phyloP scores from a whole-genome alignment of 1,140 invertebrate species.

The Pachyrhynchus sulphureomaculatus region DNA sequence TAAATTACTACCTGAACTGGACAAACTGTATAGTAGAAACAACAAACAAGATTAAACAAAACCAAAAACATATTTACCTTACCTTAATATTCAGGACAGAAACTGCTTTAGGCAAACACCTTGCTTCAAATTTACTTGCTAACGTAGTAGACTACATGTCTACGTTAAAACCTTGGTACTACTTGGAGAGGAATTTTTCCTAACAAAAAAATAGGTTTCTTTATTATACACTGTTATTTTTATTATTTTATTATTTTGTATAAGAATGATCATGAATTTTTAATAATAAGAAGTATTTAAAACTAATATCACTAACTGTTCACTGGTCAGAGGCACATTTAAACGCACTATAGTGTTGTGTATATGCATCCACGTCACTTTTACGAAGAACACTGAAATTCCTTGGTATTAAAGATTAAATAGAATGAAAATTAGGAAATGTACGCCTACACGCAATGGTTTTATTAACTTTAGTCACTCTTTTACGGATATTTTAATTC shows the following conservation, averaged over 20 bases:
- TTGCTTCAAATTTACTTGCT: neutral
- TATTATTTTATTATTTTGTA: too few species aligned
- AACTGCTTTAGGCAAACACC: slow-evolving; percentile 4
- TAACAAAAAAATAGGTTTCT: neutral
- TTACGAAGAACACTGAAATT: slow-evolving; percentile 22
- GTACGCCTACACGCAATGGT: slow-evolving; percentile 8
- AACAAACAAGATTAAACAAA: neutral
- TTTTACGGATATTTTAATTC: slow-evolving; percentile 24
- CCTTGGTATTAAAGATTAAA: slow-evolving; percentile 1
- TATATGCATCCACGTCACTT: neutral
- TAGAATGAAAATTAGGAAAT: slow-evolving; percentile 19
- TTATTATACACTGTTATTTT: too few species aligned
- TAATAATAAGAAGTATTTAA: too few species aligned
- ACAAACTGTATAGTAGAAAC: too few species aligned
- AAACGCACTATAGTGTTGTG: neutral
- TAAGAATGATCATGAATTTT: too few species aligned
- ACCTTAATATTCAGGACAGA: slow-evolving; percentile 6
- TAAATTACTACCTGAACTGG: too few species aligned
- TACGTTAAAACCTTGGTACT: slow-evolving; percentile 15
- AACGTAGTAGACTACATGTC: slow-evolving; percentile 23
- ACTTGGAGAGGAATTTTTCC: slow-evolving; percentile 1
- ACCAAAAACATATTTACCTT: neutral
- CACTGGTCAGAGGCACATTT: neutral
- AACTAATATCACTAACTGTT: too few species aligned
- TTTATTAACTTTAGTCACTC: slow-evolving; percentile 24